Percentiles rank a stretch among this genome's conserved stretches.
Evolutionary conservation across 2,113 vertebrate genomes (phyloP).

Genomic region (Rhinichthys klamathensis): DNA sequence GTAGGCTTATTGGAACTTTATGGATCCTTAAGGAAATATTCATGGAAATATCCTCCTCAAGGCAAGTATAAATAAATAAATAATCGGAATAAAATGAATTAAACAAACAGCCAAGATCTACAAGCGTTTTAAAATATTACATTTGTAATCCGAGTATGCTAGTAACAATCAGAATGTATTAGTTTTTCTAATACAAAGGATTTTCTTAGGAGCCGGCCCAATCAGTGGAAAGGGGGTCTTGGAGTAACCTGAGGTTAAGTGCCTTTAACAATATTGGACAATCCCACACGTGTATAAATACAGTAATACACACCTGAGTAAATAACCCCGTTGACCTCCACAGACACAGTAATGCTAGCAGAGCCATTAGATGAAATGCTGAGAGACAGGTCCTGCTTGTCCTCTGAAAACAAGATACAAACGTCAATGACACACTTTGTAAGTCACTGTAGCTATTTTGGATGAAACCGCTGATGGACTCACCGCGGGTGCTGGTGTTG

Average conservation of each 20-base stretch:
- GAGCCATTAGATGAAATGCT: conserved; percentile 77
- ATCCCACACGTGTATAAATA: conserved; percentile 2
- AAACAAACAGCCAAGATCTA: too few relatives aligned
- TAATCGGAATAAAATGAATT: not conserved
- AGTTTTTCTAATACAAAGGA: not conserved
- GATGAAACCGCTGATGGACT: conserved; percentile 44
- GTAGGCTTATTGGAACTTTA: not conserved
- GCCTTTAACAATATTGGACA: not conserved
- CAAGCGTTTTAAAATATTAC: not conserved
- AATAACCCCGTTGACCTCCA: conserved; percentile 78
- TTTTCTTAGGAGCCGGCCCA: not conserved
- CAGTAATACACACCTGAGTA: conserved; percentile 72
- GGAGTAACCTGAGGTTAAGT: conserved; percentile 12
- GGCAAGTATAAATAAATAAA: not conserved
- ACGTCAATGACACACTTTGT: not conserved
- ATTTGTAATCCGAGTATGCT: not conserved
- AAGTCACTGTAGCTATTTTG: not conserved
- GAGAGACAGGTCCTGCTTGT: conserved; percentile 77
- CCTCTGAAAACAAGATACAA: conserved; percentile 63
- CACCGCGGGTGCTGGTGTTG: conserved; percentile 86
- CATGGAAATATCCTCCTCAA: too few relatives aligned
- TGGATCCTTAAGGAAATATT: too few relatives aligned
- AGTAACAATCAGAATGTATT: too few relatives aligned
- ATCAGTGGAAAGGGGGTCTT: not conserved
- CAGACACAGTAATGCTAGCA: conserved; percentile 78